Evolutionary conservation across 2,113 vertebrate species (phyloP), one percentile per base, ranked within the genome.

Genomic region (Verasper variegatus): DNA sequence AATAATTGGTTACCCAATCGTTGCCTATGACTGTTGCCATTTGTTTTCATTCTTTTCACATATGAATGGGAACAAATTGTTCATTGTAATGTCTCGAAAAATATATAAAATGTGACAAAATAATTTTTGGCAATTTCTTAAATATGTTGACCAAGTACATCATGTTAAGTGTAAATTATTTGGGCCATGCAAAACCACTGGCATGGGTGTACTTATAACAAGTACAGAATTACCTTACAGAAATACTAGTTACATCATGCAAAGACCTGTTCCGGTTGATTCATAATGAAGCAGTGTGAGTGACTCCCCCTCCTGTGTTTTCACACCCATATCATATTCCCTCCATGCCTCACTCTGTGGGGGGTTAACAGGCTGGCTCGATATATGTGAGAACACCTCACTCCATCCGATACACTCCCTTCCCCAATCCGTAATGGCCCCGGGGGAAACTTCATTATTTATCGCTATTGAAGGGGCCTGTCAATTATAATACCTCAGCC

Each of bases 361-460:
- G 85, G 90, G 83, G 84, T 76, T 80, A 90, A 91, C 81, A 82
- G 85, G 80, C 79, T 69, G 69, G 77, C 69, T 80, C 31, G 2
- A 76, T 88, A 72, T 76, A 74, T 77, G 74, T 78, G 79, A 84
- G 69, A 87, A 84, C 82, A 51, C 57, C 76, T 47, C 52, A 62
- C 68, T 70, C 75, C 62, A 80, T 59, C 52, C 17, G 40, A 78
- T 86, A 64, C 56, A 56, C 55, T 72, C 62, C 68, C 52, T 83
- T 69, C 64, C 74, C 71, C 51, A 65, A 49, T 69, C 75, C 51
- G 62, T 79, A 74, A 80, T 84, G 82, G 86, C 77, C 87, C 76
- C 71, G 3, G 31, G 87, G 87, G 89, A 90, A 80, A 80, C 74
- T 71, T 88, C 85, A 88, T 90, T 89, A 90, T 90, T 89, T 91